Evolutionary conservation across 2,797 vertebrate species (phyloP), one percentile per base, ranked within the genome.

Genomic region (Malacoraja senta): DNA sequence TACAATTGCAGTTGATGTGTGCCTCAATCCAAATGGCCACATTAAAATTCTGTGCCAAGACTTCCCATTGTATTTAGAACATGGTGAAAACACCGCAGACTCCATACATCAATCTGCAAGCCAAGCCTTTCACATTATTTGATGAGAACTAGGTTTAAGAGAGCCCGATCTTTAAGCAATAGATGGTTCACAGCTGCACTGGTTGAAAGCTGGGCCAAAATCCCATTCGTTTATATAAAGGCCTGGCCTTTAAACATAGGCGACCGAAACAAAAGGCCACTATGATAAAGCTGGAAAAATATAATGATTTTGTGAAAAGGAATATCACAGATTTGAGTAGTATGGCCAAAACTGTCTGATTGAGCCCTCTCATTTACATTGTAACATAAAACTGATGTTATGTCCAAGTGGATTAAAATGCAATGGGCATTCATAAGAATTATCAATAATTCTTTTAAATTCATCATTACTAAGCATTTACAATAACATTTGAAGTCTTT

Each of bases 181-280:
- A 26, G 88, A 72, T 91, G 68, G 88, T 44, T 91, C 88, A 91
- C 88, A 91, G 88, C 88, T 91, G 88, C 88, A 91, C 68, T 91
- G 24, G 88, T 44, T 91, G 65, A 91, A 91, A 91, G 35, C 68
- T 29, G 68, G 71, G 88, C 88, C 88, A 24, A 91, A 38, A 9
- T 29, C 32, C 9, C 35, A 29, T 44, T 72, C 65, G 68, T 91
- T 72, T 72, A 72, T 72, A 44, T 72, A 72, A 72, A 91, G 38
- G 8, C 88, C 88, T 38, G 38, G 8, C 88, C 88, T 26, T 88
- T 86, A 61, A 86, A 86, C 58, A 86, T 58, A 86, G 13, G 26
- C 3, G 58, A 84, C 58, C 13, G 15, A 63, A 86, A 65, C 81
- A 86, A 86, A 83, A 86, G 83, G 58, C 29, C 61, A 63, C 15